These are phyloP conservation scores for Crocallis elinguaria DNA, from an alignment of 2,888 invertebrate species.

Conservation along the genomic window DNA sequence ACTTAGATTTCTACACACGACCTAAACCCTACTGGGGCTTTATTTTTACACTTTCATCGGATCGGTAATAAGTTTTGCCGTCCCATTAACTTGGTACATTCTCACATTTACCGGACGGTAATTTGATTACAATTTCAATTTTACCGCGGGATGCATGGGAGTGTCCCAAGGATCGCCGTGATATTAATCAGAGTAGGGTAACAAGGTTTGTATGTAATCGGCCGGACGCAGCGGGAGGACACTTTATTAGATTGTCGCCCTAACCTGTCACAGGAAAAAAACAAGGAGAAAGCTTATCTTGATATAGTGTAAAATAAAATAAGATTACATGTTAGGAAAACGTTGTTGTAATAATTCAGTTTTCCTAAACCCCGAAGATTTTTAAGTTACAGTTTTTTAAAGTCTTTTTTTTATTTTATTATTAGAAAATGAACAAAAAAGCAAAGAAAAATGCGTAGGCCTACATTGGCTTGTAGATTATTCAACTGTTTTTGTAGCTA, in stretches of 20 bases:
- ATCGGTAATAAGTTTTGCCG: slow-evolving; percentile 3
- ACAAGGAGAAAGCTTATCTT: too few relatives aligned
- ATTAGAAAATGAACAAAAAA: too few relatives aligned
- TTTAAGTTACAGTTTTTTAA: too few relatives aligned
- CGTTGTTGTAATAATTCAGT: too few relatives aligned
- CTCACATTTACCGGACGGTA: slow-evolving; percentile 35
- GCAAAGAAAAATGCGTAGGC: too few relatives aligned
- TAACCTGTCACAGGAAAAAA: slow-evolving; percentile 63
- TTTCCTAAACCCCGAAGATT: too few relatives aligned
- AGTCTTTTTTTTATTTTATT: too few relatives aligned
- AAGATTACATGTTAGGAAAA: too few relatives aligned
- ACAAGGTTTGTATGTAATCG: slow-evolving; percentile 79
- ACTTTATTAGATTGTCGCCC: slow-evolving; percentile 82
- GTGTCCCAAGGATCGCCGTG: slow-evolving; percentile 62
- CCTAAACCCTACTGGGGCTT: background rate
- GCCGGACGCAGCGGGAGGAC: slow-evolving; percentile 77
- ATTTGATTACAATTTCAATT: slow-evolving; percentile 68
- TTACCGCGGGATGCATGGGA: slow-evolving; percentile 51
- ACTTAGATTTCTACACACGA: too few relatives aligned
- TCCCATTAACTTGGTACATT: slow-evolving; percentile 9
- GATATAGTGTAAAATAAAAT: too few relatives aligned
- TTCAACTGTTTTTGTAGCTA: too few relatives aligned
- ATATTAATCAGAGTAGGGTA: slow-evolving; percentile 82
- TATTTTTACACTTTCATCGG: background rate
- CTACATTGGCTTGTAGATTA: too few relatives aligned